Base-by-base conservation (phyloP, 1,140 invertebrate species). In the Cheumatopsyche charites region DNA sequence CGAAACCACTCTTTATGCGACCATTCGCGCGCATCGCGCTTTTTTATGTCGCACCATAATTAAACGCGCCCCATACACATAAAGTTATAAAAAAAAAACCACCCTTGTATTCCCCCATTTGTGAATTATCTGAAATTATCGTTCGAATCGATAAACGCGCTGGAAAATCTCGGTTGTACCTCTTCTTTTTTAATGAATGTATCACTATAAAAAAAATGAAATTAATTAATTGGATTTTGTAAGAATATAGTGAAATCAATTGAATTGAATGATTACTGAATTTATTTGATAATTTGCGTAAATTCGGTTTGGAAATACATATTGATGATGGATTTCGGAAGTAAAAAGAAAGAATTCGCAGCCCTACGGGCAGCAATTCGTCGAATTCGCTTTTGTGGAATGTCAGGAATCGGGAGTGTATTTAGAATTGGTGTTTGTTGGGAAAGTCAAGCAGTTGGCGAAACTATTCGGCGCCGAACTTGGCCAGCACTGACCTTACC, bases 1-100 rank as follows among this genome's bases (percentile, higher is more conserved):
- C 15, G 47, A 52, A 52, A 52, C 47, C 47, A 15, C 47, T 52
- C n/a, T 52, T 52, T 52, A 52, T 52, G 47, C 15, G 47, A 15
- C 47, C 47, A 52, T 17, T 45, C 43, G 43, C 43, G n/a, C n/a
- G n/a, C n/a, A n/a, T n/a, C n/a, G 47, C 47, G 47, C 19, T 52
- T 52, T 47, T 52, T 52, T 52, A 52, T 52, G 47, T 19, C 5
- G 4, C 47, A 7, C 47, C 15, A 52, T 52, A 52, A 52, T 52
- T 52, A 52, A 52, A 52, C 47, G 6, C 19, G 19, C 13, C 47
- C 47, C 45, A 47, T 47, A 17, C 19, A n/a, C 47, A 52, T 52
- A 52, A 17, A 47, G 12, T 47, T 47, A 47, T 47, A 52, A 52
- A n/a, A 45, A 45, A 45, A 45, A 45, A 52, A n/a, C 15, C 9